phyloP scores from a whole-genome alignment of 2,113 vertebrate genomes.

The Butastur rufipennis region DNA sequence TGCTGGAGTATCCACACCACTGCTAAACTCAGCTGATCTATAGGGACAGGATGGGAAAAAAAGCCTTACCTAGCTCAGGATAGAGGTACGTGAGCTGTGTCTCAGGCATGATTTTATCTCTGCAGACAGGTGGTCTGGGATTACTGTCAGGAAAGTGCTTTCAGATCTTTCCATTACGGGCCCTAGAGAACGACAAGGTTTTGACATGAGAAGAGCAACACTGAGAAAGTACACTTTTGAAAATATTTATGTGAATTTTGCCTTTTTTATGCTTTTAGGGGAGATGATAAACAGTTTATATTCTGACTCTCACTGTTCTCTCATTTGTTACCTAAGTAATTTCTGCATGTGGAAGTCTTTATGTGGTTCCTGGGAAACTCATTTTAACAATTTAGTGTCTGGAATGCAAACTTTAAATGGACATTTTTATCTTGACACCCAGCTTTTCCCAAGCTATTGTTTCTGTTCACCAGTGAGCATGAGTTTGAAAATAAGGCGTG shows the following conservation, averaged over 20 bases:
- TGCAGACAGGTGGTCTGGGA: neutral
- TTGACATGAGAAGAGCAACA: neutral
- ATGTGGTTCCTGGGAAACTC: neutral
- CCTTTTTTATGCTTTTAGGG: neutral
- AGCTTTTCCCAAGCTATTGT: conserved; percentile 10
- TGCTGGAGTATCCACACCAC: neutral
- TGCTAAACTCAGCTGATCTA: neutral
- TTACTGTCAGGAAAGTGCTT: neutral
- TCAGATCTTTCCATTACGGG: neutral
- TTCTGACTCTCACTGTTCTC: neutral
- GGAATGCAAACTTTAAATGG: neutral
- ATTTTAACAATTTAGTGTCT: neutral
- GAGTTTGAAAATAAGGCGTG: neutral
- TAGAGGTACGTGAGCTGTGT: neutral
- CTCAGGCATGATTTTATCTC: neutral
- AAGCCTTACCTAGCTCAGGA: neutral
- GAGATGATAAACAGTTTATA: neutral
- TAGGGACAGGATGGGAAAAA: neutral
- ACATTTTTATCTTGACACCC: conserved; percentile 26
- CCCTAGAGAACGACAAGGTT: neutral
- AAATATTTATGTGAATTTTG: neutral
- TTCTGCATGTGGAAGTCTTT: neutral
- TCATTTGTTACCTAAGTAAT: neutral
- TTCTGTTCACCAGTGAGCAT: neutral
- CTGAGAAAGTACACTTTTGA: neutral